These are phyloP conservation scores for Notolepis coatsorum DNA, from an alignment of 2,797 vertebrate genomes.

Conservation along the genomic window DNA sequence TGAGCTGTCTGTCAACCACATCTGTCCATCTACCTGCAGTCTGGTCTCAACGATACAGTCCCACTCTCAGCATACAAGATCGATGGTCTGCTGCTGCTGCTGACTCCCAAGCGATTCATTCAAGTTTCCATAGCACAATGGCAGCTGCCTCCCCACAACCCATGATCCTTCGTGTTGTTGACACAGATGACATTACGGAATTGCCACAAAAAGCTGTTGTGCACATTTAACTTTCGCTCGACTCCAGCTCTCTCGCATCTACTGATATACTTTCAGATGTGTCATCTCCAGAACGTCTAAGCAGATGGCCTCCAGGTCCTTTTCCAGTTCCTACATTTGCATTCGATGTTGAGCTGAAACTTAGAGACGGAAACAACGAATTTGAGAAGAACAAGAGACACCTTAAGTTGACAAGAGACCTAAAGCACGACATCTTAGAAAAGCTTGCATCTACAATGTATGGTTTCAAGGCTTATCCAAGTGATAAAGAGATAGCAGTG, in stretches of 20 bases:
- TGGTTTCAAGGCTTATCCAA: constrained; percentile 46
- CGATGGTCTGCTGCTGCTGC: too few species aligned
- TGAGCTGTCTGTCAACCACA: too few species aligned
- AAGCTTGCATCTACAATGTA: constrained; percentile 27
- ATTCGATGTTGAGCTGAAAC: constrained; percentile 42
- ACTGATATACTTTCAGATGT: constrained; percentile 22
- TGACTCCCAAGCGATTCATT: too few species aligned
- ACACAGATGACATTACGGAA: constrained; percentile 35
- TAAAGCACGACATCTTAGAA: constrained; percentile 44
- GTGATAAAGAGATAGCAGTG: constrained; percentile 34
- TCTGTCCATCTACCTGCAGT: too few species aligned
- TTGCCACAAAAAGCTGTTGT: constrained; percentile 48
- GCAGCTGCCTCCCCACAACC: too few species aligned
- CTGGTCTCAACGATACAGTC: too few species aligned
- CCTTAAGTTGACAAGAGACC: constrained; percentile 38
- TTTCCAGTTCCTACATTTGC: constrained; percentile 43
- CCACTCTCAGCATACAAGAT: too few species aligned
- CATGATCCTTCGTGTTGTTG: too few species aligned
- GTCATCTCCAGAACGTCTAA: constrained; percentile 32
- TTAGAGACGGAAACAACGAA: constrained; percentile 29
- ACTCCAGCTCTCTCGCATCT: constrained; percentile 23
- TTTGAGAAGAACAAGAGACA: constrained; percentile 27
- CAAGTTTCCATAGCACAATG: too few species aligned
- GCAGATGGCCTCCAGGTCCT: constrained; percentile 35
- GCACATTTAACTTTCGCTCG: constrained; percentile 20